Conservation (phyloP, 2,113 vertebrate genomes). For the Petaurus breviceps region DNA sequence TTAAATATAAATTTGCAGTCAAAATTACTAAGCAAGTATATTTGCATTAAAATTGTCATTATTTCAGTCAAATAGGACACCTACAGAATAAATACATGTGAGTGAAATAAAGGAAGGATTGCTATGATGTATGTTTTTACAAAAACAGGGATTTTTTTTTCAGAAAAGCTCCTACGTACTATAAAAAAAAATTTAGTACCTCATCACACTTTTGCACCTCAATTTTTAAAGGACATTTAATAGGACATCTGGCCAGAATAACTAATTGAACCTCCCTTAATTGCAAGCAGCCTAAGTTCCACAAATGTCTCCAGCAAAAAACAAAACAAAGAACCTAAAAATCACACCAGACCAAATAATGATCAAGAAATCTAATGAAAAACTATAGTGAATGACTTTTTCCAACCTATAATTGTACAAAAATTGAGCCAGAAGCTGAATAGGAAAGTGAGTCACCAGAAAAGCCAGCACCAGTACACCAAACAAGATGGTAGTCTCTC, state of each 20-base stretch:
- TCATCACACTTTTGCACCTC: neutral
- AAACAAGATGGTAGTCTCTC: neutral
- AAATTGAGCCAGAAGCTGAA: neutral
- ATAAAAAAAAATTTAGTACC: neutral
- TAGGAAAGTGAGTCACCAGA: neutral
- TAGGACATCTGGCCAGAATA: neutral
- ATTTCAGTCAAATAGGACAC: neutral
- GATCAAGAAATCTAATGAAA: neutral
- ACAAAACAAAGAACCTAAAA: neutral
- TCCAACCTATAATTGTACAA: neutral
- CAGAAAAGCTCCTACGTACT: neutral
- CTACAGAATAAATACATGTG: neutral
- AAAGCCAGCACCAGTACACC: neutral
- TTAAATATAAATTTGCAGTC: neutral
- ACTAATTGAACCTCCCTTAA: neutral
- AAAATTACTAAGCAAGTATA: neutral
- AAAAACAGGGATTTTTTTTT: neutral
- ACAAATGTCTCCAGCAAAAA: neutral
- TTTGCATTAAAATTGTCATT: neutral
- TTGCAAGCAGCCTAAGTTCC: neutral
- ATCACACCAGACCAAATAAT: neutral
- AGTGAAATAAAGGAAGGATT: neutral
- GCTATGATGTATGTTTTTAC: neutral
- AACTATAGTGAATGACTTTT: neutral
- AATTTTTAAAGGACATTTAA: neutral